Conservation (phyloP, 1,140 invertebrate species). For the Thaumetopoea pityocampa region DNA sequence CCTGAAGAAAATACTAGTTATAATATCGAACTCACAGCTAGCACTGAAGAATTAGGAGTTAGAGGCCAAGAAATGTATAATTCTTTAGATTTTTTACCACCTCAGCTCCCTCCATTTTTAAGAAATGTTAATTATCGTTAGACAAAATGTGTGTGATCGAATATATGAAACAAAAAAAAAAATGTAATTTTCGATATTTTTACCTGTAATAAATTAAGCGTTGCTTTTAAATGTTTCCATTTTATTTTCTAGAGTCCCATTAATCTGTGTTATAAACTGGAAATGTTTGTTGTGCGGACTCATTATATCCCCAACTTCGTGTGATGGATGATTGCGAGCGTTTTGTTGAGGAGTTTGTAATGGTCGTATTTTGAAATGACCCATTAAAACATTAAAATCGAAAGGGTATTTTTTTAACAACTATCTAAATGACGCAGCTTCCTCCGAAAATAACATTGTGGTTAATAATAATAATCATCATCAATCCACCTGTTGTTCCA, state of each 20-base stretch:
- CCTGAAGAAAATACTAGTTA: slow-evolving; percentile 5
- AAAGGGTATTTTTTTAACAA: too few species aligned
- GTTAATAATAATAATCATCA: too few species aligned
- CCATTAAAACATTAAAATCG: slow-evolving; percentile 8
- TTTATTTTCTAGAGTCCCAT: slow-evolving; percentile 6
- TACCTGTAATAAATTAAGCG: too few species aligned
- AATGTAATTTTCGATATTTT: too few species aligned
- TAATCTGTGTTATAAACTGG: neutral
- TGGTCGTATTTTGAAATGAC: slow-evolving; percentile 11
- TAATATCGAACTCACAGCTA: neutral
- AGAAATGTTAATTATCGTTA: slow-evolving; percentile 20
- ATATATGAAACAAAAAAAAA: too few species aligned
- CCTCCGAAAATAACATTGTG: too few species aligned
- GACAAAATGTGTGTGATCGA: too few species aligned
- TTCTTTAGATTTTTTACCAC: slow-evolving; percentile 40
- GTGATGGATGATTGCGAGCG: slow-evolving; percentile 7
- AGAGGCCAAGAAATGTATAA: slow-evolving; percentile 20
- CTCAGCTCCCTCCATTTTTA: slow-evolving; percentile 47
- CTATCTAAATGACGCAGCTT: too few species aligned
- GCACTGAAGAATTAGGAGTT: neutral
- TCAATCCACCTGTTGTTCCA: neutral
- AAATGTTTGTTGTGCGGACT: neutral
- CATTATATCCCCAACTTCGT: slow-evolving; percentile 11
- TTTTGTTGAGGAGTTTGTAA: slow-evolving; percentile 10
- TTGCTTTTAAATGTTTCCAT: slow-evolving; percentile 3